These are phyloP conservation scores for Micrastur ruficollis DNA, from an alignment of 2,797 vertebrate species.

Conservation along the genomic window DNA sequence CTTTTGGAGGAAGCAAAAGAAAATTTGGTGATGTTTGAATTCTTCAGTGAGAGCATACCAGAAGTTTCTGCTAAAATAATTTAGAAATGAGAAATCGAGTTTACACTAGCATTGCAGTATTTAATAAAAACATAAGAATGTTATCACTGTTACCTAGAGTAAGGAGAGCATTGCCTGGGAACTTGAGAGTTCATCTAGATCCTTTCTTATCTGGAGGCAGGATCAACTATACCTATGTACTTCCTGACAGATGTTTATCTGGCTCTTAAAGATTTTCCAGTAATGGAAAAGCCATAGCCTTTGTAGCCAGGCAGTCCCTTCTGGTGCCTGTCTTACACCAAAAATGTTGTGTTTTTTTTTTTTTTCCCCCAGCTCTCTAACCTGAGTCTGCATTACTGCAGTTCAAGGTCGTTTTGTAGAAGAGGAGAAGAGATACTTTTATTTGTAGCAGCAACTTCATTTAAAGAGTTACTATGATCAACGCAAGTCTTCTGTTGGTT, in stretches of 20 bases:
- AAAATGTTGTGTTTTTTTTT: background rate
- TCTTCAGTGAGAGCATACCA: background rate
- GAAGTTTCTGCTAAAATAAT: background rate
- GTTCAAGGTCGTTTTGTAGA: background rate
- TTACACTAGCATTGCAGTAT: background rate
- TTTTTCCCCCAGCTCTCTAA: background rate
- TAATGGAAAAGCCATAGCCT: background rate
- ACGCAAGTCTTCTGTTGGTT: background rate
- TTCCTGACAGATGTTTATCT: conserved; percentile 3
- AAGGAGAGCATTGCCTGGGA: background rate
- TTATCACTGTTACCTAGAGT: background rate
- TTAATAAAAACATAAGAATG: background rate
- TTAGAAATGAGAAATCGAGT: background rate
- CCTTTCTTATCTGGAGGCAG: background rate
- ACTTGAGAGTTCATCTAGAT: background rate
- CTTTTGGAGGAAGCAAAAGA: background rate
- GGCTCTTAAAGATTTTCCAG: background rate
- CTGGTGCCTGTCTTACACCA: background rate
- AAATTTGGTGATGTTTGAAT: background rate
- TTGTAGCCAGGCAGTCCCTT: background rate
- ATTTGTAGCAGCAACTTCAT: background rate
- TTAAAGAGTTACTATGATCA: background rate
- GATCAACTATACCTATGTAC: background rate
- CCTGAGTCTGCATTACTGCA: background rate
- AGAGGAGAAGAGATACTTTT: background rate